Evolutionary conservation across 2,888 invertebrate species (phyloP).

Genomic region (Drosophila bunnanda): DNA sequence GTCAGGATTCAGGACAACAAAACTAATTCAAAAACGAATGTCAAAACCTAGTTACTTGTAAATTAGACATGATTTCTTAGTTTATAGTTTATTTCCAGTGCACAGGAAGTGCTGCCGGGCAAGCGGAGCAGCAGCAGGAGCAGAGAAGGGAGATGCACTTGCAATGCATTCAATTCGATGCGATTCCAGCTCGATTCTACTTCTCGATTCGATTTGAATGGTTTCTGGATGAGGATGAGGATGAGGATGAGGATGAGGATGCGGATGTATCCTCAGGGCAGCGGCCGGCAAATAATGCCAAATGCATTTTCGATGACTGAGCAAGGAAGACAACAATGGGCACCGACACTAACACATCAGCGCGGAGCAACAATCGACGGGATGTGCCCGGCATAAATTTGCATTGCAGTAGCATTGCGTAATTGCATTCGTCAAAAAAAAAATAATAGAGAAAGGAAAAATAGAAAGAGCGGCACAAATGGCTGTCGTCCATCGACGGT

Average conservation of each 20-base stretch:
- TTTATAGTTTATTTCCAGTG: constrained; percentile 21
- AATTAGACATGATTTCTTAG: too few species aligned
- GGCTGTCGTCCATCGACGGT: constrained; percentile 28
- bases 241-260: constrained; percentile 34
- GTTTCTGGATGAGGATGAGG: constrained; percentile 20
- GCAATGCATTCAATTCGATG: constrained; percentile 55
- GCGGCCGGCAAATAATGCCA: constrained; percentile 63
- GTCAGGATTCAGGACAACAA: too few species aligned
- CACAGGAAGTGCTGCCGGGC: constrained; percentile 19
- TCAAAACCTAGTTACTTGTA: too few species aligned
- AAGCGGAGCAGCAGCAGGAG: too few species aligned
- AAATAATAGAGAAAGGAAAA: constrained; percentile 1
- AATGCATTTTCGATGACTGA: constrained; percentile 52
- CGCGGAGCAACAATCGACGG: constrained; percentile 13
- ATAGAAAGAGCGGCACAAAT: constrained; percentile 34
- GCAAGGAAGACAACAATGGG: constrained; percentile 18
- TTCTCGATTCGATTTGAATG: constrained; percentile 41
- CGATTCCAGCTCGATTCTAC: constrained; percentile 54
- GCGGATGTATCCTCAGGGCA: constrained; percentile 51
- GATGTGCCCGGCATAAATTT: constrained; percentile 38
- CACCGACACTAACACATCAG: background rate
- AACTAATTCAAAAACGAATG: too few species aligned
- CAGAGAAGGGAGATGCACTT: constrained; percentile 4
- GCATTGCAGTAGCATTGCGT: constrained; percentile 53
- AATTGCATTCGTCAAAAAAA: constrained; percentile 67